These are phyloP conservation scores for Anastrepha ludens DNA, from an alignment of 1,140 invertebrate species.

Conservation along the genomic window DNA sequence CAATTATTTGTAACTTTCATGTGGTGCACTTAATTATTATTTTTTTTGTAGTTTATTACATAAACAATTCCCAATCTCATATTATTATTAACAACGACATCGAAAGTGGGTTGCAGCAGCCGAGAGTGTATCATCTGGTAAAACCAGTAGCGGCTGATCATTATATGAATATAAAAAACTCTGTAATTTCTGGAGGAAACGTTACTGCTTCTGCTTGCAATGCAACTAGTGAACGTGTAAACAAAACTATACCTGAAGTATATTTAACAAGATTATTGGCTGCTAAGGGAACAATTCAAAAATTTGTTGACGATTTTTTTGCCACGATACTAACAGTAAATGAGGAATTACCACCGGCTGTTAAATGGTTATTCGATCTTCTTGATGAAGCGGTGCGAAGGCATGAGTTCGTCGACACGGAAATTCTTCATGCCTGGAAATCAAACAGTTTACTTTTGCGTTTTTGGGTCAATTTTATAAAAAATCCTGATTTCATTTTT, in stretches of 20 bases:
- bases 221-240: slow-evolving; percentile 80
- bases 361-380: slow-evolving; percentile 97
- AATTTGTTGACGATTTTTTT: slow-evolving; percentile 97
- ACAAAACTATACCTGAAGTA: slow-evolving; percentile 96
- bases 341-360: slow-evolving; percentile 90
- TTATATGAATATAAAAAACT: slow-evolving; percentile 74
- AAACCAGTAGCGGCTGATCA: slow-evolving; percentile 80
- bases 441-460: slow-evolving; percentile 94
- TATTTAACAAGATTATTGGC: slow-evolving; percentile 93
- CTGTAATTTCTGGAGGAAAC: slow-evolving; percentile 64
- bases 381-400: slow-evolving; percentile 91
- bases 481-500: slow-evolving; percentile 97
- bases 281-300: slow-evolving; percentile 96
- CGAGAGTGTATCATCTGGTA: slow-evolving; percentile 85
- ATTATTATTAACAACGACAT: slow-evolving; percentile 88
- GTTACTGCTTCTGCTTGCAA: slow-evolving; percentile 58
- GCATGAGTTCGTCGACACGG: slow-evolving; percentile 89
- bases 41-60: slow-evolving; percentile 68
- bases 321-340: slow-evolving; percentile 91
- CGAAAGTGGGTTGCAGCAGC: slow-evolving; percentile 78
- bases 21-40: neutral
- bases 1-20: neutral
- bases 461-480: slow-evolving; percentile 98
- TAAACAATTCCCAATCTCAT: slow-evolving; percentile 82
- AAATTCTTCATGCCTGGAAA: slow-evolving; percentile 97